A percentile compares a stretch with the other conserved stretches of the same genome.
Conservation (phyloP, 2,797 vertebrate genomes). For the Apogon hyalosoma region DNA sequence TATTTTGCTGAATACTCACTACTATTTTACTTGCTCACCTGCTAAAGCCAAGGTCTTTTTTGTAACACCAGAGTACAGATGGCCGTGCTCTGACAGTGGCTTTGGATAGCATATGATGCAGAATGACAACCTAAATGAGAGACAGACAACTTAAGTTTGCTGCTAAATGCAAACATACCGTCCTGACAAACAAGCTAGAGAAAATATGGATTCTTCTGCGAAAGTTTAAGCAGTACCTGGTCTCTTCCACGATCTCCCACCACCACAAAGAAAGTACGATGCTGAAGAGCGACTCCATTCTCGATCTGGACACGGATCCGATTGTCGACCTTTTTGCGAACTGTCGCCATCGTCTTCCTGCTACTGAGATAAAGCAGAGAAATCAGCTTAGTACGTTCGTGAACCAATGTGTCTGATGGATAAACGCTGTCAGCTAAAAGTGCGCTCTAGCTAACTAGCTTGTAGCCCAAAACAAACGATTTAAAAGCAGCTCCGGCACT, state of each 20-base stretch:
- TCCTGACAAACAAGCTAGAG: background rate
- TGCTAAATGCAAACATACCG: background rate
- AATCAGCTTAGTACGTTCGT: background rate
- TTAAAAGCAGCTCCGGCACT: background rate
- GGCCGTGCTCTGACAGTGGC: constrained; percentile 92
- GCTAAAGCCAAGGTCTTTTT: constrained; percentile 97
- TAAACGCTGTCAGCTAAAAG: background rate
- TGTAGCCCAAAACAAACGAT: constrained; percentile 21
- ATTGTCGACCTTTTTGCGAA: constrained; percentile 96
- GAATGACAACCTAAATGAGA: constrained; percentile 91
- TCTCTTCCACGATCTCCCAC: constrained; percentile 96
- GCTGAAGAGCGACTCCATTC: constrained; percentile 91
- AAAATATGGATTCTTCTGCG: background rate
- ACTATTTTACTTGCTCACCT: constrained; percentile 81
- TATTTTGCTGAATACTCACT: too few species aligned
- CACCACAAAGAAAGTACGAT: constrained; percentile 91
- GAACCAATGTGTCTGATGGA: background rate
- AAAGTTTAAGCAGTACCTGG: constrained; percentile 83
- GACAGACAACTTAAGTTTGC: background rate
- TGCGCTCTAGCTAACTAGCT: background rate
- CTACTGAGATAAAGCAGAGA: background rate
- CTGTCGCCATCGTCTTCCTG: constrained; percentile 81
- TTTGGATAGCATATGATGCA: constrained; percentile 99
- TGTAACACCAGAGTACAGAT: constrained; percentile 98
- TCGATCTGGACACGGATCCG: constrained; percentile 96